Percentiles rank a stretch among this genome's conserved stretches.
phyloP scores from a whole-genome alignment of 2,888 invertebrate genomes.

The Tribolium freemani region DNA sequence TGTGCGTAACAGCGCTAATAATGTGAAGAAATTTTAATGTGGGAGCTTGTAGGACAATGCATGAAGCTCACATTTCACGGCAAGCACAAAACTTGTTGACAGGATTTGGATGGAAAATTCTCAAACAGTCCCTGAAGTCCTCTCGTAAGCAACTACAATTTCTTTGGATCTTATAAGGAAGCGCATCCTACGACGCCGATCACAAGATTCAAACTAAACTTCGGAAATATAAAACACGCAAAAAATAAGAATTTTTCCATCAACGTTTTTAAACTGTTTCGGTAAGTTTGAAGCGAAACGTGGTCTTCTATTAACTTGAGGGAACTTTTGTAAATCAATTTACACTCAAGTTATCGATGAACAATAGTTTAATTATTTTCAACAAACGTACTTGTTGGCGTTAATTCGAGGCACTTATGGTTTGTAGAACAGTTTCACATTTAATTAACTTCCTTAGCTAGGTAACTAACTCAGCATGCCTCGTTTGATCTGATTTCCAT shows the following conservation, averaged over 20 bases:
- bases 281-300: slow-evolving; percentile 11
- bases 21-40: slow-evolving; percentile 34
- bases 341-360: not conserved
- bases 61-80: slow-evolving; percentile 28
- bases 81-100: slow-evolving; percentile 40
- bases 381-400: not conserved
- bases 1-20: slow-evolving; percentile 18
- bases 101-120: slow-evolving; percentile 41
- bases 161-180: slow-evolving; percentile 37
- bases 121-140: slow-evolving; percentile 41
- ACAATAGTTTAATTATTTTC: slow-evolving; percentile 9
- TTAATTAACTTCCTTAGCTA: not conserved
- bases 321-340: slow-evolving; percentile 29
- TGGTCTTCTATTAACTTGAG: slow-evolving; percentile 5
- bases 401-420: not conserved
- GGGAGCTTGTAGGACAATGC: slow-evolving; percentile 23
- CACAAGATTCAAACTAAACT: slow-evolving; percentile 33
- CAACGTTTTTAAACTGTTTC: slow-evolving; percentile 27
- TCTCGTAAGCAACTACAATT: slow-evolving; percentile 41
- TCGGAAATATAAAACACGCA: slow-evolving; percentile 31
- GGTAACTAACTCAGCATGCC: not conserved
- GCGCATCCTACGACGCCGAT: slow-evolving; percentile 34
- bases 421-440: not conserved
- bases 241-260: slow-evolving; percentile 30
- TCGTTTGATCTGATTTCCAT: not conserved